phyloP scores from a whole-genome alignment of 2,113 vertebrate genomes.

The Oryzias woworae region DNA sequence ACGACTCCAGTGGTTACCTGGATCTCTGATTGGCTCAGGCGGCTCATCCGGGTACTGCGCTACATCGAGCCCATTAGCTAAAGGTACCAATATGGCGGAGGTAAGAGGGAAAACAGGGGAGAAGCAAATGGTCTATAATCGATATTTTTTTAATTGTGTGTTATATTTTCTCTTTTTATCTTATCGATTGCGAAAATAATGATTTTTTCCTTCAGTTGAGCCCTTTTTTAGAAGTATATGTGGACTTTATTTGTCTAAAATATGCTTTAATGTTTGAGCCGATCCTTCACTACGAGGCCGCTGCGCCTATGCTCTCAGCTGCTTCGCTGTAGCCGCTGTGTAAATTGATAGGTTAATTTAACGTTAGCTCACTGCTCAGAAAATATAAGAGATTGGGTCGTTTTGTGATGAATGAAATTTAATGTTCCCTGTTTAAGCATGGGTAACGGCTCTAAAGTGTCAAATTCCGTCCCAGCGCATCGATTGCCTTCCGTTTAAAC shows the following conservation, averaged over 20 bases:
- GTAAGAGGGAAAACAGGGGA: constrained; percentile 90
- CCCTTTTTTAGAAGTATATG: constrained; percentile 31
- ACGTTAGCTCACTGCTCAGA: constrained; percentile 56
- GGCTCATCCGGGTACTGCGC: constrained; percentile 89
- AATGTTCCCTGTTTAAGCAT: neutral
- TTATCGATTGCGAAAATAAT: constrained; percentile 59
- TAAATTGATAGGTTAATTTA: constrained; percentile 76
- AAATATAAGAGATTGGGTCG: constrained; percentile 14
- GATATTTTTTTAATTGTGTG: constrained; percentile 55
- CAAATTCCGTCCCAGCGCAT: neutral
- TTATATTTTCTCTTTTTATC: constrained; percentile 40
- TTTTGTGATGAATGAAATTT: constrained; percentile 23
- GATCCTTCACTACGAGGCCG: constrained; percentile 84
- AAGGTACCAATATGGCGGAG: constrained; percentile 99
- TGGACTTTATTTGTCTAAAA: constrained; percentile 43
- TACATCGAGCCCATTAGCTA: constrained; percentile 85
- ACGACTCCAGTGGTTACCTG: constrained; percentile 60
- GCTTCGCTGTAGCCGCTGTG: constrained; percentile 66
- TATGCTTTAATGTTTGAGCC: constrained; percentile 68
- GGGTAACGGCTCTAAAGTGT: neutral
- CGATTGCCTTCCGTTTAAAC: constrained; percentile 30
- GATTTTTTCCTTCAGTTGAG: constrained; percentile 45
- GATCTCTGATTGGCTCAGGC: constrained; percentile 82
- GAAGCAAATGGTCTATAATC: constrained; percentile 79
- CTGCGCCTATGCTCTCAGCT: constrained; percentile 77